Base-by-base conservation (phyloP, 2,888 invertebrate species). In the Biston stratarius region DNA sequence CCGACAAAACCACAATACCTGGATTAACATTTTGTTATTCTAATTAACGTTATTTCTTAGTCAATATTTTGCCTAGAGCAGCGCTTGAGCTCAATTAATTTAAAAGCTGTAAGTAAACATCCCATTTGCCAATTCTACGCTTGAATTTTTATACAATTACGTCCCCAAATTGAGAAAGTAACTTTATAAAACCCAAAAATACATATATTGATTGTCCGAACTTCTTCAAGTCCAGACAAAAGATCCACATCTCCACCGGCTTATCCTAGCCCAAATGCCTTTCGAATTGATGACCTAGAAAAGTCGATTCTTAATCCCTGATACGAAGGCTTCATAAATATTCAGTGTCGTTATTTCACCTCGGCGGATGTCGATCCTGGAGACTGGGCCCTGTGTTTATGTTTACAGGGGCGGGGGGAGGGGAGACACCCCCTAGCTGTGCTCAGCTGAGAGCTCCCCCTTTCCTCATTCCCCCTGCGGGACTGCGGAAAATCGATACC, bases 341-440 rank as follows among this genome's bases (percentile, higher is more conserved):
- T 93, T 92, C 92, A 89, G 86, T 83, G 87, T 89, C 87, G 87
- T 90, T 92, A 91, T 91, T 92, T 90, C 89, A 92, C 92, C 91
- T 92, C 90, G 86, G 79, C 86, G 87, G 87, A 86, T 86, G 89
- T 88, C 89, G 92, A 90, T 91, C 85, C 87, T 87, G 86, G 66
- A 70, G 75, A 75, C 74, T 69, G 81, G 82, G 86, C 85, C 83
- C 85, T 84, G 90, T 92, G 92, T 92, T 92, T 92, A 91, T 92
- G 91, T 92, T 92, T 92, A 90, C 91, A 87, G 89, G 88, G 81
- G 70, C 38, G 72, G 73, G 70, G 74, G 70, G 75, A 77, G 83
- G 77, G 73, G 73, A 24, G 75, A 78, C 2, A 3, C 49, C 53
- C 67, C 52, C 67, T 61, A n/a, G 83, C 82, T 80, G 73, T 74